phyloP scores from a whole-genome alignment of 2,113 vertebrate species.

The Coracopsis vasa region DNA sequence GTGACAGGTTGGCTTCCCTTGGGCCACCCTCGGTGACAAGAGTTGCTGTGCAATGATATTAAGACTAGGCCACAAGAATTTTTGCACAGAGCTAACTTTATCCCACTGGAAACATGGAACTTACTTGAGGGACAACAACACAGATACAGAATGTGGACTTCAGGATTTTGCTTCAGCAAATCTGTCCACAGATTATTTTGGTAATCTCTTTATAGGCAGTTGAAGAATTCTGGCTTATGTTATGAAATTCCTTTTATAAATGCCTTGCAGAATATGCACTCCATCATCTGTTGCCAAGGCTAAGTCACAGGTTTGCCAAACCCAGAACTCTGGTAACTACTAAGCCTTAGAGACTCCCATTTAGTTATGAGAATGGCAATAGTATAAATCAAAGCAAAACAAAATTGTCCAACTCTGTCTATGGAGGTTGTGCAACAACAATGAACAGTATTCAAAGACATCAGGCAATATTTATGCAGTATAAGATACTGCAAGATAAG shows the following conservation, averaged over 20 bases:
- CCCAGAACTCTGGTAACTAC: neutral
- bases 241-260: neutral
- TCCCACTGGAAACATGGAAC: neutral
- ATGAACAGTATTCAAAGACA: neutral
- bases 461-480: neutral
- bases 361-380: neutral
- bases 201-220: neutral
- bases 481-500: neutral
- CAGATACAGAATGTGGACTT: fast-evolving
- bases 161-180: neutral
- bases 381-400: neutral
- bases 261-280: neutral
- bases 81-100: neutral
- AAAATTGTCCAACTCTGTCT: neutral
- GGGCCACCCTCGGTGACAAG: neutral
- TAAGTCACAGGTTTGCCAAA: neutral
- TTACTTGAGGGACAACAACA: neutral
- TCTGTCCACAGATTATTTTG: neutral
- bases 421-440: neutral
- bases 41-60: neutral
- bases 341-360: neutral
- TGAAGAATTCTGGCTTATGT: neutral
- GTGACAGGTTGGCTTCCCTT: neutral
- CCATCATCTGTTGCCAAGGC: neutral
- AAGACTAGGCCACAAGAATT: neutral